Evolutionary conservation across 2,888 invertebrate genomes (phyloP).

Genomic region (Machimus rusticus): DNA sequence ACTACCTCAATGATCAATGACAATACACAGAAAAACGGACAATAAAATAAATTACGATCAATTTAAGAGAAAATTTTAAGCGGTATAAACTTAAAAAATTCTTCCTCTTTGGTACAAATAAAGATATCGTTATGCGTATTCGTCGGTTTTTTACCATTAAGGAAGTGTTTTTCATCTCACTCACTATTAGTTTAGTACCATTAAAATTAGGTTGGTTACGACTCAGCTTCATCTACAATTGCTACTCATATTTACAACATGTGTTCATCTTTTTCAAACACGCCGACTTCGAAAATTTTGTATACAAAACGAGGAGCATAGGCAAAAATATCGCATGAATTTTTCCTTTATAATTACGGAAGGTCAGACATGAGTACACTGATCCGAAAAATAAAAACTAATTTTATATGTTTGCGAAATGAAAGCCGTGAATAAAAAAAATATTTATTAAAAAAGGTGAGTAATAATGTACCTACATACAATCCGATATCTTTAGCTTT

Average conservation of each 20-base stretch:
- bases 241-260: slow-evolving; percentile 81
- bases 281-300: slow-evolving; percentile 70
- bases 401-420: slow-evolving; percentile 69
- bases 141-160: slow-evolving; percentile 91
- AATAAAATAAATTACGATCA: slow-evolving; percentile 45
- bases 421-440: slow-evolving; percentile 64
- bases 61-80: slow-evolving; percentile 55
- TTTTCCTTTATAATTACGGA: no score
- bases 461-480: no score
- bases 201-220: slow-evolving; percentile 64
- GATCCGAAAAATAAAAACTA: slow-evolving; percentile 66
- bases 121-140: slow-evolving; percentile 76
- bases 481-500: no score
- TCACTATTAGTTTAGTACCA: slow-evolving; percentile 69
- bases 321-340: slow-evolving; percentile 71
- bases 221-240: slow-evolving; percentile 71
- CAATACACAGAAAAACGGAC: no score
- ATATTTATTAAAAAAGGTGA: no score
- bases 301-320: slow-evolving; percentile 67
- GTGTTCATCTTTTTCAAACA: slow-evolving; percentile 75
- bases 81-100: slow-evolving; percentile 59
- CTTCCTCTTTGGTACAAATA: slow-evolving; percentile 72
- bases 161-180: slow-evolving; percentile 79
- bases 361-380: no score
- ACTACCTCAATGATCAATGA: not conserved